Evolutionary conservation across 2,113 vertebrate species (phyloP).

Genomic region (Podarcis raffonei): DNA sequence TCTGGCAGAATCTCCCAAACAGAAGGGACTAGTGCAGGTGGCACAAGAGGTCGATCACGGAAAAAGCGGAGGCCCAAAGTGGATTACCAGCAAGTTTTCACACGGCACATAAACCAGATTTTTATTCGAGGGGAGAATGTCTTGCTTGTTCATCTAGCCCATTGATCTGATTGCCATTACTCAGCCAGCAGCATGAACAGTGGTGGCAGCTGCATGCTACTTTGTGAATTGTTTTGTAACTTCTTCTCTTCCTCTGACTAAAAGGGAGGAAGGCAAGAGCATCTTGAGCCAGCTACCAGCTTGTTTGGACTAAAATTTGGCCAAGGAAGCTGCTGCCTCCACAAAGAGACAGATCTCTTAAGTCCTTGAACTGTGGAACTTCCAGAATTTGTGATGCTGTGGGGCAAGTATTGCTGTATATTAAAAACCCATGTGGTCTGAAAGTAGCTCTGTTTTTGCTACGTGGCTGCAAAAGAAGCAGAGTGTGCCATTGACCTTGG

Average conservation of each 20-base stretch:
- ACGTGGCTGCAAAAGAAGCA: conserved; percentile 1
- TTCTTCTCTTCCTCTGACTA: conserved; percentile 19
- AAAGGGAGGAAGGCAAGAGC: conserved; percentile 28
- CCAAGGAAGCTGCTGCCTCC: neutral
- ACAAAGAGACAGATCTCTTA: conserved; percentile 7
- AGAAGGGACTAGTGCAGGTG: conserved; percentile 63
- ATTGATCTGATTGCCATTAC: conserved; percentile 67
- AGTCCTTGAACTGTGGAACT: neutral
- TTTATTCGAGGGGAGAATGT: conserved; percentile 96
- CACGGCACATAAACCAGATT: conserved; percentile 93
- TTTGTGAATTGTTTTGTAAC: conserved; percentile 47
- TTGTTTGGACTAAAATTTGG: conserved; percentile 5
- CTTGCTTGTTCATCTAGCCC: conserved; percentile 88
- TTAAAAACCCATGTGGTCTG: neutral
- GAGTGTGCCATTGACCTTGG: conserved; percentile 16
- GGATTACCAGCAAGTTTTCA: conserved; percentile 89
- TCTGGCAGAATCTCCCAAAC: conserved; percentile 69
- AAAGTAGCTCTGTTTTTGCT: conserved; percentile 33
- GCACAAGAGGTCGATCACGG: conserved; percentile 57
- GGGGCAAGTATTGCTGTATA: neutral
- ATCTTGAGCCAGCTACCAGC: conserved; percentile 39
- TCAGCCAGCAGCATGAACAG: conserved; percentile 71
- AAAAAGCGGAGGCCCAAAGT: conserved; percentile 77
- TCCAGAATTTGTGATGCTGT: conserved; percentile 10
- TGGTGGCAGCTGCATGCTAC: conserved; percentile 54